Percentiles rank a stretch among this genome's conserved stretches.
phyloP scores from a whole-genome alignment of 2,113 vertebrate genomes.

The Isurus oxyrinchus region DNA sequence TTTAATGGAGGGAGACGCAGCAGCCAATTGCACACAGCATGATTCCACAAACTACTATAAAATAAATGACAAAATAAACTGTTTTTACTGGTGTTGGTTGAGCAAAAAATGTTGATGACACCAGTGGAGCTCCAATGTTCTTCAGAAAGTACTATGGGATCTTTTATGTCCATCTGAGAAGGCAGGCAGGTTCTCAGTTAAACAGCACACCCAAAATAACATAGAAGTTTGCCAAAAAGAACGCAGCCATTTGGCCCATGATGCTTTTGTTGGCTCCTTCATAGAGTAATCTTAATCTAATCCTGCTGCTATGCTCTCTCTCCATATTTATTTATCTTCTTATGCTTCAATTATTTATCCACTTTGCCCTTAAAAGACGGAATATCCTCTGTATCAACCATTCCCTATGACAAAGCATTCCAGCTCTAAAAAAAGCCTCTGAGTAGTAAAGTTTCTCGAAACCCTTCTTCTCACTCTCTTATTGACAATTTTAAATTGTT shows the following conservation, averaged over 20 bases:
- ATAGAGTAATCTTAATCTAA: background rate
- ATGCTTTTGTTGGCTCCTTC: background rate
- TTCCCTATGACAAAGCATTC: background rate
- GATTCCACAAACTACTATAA: background rate
- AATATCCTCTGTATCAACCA: background rate
- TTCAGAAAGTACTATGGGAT: background rate
- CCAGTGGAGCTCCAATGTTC: background rate
- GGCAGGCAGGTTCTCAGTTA: background rate
- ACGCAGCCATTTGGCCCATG: background rate
- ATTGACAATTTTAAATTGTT: background rate
- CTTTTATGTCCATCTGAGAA: background rate
- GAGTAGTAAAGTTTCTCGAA: background rate
- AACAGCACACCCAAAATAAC: background rate
- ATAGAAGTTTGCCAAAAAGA: background rate
- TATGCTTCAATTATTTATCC: background rate
- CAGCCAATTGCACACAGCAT: background rate
- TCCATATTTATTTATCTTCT: background rate
- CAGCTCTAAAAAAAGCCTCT: background rate
- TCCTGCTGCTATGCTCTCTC: background rate
- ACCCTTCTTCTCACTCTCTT: background rate
- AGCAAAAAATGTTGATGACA: background rate
- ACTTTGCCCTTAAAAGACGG: background rate
- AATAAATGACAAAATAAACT: background rate
- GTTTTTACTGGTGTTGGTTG: background rate
- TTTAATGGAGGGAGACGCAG: background rate